These are phyloP conservation scores for Drosophila parvula DNA, from an alignment of 1,140 invertebrate species.

Conservation along the genomic window DNA sequence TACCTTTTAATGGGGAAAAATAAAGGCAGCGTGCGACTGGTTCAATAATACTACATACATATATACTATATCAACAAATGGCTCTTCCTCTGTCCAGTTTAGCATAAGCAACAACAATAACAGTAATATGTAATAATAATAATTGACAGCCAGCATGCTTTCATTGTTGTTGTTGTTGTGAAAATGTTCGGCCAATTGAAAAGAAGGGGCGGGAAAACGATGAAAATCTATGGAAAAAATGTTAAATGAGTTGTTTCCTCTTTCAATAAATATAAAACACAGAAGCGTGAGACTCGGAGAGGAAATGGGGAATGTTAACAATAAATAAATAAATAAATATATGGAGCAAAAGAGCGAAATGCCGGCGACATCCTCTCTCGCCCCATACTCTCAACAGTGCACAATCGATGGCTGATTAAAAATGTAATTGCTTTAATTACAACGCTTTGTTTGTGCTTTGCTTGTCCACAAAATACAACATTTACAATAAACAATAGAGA, in stretches of 20 bases:
- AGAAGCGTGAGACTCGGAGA: slow-evolving; percentile 15
- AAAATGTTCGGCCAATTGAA: slow-evolving; percentile 49
- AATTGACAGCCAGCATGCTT: slow-evolving; percentile 50
- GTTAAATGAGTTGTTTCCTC: slow-evolving; percentile 74
- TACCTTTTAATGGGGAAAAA: slow-evolving; percentile 15
- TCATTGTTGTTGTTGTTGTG: slow-evolving; percentile 32
- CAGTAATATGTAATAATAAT: slow-evolving; percentile 3
- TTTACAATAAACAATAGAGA: slow-evolving; percentile 46
- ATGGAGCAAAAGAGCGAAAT: background rate
- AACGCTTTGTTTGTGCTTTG: slow-evolving; percentile 18
- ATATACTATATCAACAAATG: slow-evolving; percentile 24
- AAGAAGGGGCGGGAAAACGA: slow-evolving; percentile 22
- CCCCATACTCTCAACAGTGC: background rate
- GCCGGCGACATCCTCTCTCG: background rate
- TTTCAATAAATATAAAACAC: slow-evolving; percentile 46
- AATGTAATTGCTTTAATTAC: slow-evolving; percentile 35
- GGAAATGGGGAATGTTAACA: slow-evolving; percentile 13
- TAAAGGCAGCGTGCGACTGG: slow-evolving; percentile 54
- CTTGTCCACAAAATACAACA: slow-evolving; percentile 11
- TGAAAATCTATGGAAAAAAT: slow-evolving; percentile 54
- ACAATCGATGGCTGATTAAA: slow-evolving; percentile 1
- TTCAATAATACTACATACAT: slow-evolving; percentile 25
- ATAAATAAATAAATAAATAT: slow-evolving; percentile 33
- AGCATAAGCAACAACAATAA: slow-evolving; percentile 25
- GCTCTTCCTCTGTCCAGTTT: slow-evolving; percentile 21